These are phyloP conservation scores for Rhinogobio ventralis DNA, from an alignment of 2,797 vertebrate genomes.

Conservation along the genomic window DNA sequence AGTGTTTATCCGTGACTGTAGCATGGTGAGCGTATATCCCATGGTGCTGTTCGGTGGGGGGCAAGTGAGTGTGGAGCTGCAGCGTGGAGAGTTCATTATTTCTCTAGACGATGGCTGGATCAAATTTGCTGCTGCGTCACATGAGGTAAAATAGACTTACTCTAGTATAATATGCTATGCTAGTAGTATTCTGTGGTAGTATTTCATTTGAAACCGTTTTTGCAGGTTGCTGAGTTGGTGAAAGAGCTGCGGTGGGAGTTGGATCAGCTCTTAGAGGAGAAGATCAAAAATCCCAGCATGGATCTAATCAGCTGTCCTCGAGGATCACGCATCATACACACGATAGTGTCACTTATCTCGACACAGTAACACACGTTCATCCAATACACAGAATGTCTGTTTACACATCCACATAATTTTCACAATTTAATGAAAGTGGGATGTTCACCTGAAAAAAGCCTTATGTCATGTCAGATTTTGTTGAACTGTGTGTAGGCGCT, in stretches of 20 bases:
- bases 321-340: slow-evolving; percentile 92
- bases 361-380: slow-evolving; percentile 81
- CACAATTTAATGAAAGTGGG: not conserved
- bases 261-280: slow-evolving; percentile 95
- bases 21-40: slow-evolving; percentile 95
- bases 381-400: not conserved
- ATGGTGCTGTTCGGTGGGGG: slow-evolving; percentile 93
- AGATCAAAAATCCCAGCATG: slow-evolving; percentile 93
- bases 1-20: slow-evolving; percentile 96
- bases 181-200: not conserved
- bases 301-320: slow-evolving; percentile 91
- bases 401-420: slow-evolving; percentile 5
- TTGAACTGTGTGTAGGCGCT: not conserved
- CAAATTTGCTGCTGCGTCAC: slow-evolving; percentile 89
- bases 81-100: slow-evolving; percentile 87
- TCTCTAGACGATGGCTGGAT: slow-evolving; percentile 98
- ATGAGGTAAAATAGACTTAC: slow-evolving; percentile 80
- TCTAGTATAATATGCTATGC: not conserved
- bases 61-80: slow-evolving; percentile 87
- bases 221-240: slow-evolving; percentile 92
- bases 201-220: slow-evolving; percentile 21
- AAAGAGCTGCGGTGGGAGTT: slow-evolving; percentile 93
- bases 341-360: slow-evolving; percentile 94
- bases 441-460: not conserved
- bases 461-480: not conserved